phyloP scores from a whole-genome alignment of 2,113 vertebrate species.

The Cochlearius cochlearius region DNA sequence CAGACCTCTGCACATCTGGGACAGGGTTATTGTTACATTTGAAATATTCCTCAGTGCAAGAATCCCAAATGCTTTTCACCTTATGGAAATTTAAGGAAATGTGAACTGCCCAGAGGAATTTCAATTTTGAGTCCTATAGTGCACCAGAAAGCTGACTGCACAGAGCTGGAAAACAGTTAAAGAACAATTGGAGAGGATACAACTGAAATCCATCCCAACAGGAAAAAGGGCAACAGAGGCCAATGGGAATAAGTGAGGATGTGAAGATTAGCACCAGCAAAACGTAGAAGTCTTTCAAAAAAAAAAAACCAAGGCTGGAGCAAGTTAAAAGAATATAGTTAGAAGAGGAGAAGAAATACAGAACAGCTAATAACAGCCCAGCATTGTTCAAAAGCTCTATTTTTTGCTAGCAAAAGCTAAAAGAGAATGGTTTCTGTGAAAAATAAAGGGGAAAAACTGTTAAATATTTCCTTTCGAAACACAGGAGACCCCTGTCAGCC shows the following conservation, averaged over 20 bases:
- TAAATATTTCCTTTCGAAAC: neutral
- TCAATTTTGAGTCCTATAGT: neutral
- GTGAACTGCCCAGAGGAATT: constrained; percentile 22
- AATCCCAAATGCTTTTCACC: neutral
- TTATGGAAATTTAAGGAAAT: constrained; percentile 12
- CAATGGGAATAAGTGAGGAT: constrained; percentile 20
- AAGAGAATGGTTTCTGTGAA: neutral
- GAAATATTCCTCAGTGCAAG: neutral
- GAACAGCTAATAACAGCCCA: neutral
- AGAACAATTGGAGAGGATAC: constrained; percentile 7
- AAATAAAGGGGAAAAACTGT: neutral
- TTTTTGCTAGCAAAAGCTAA: neutral
- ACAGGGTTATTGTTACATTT: neutral
- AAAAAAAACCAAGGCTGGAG: neutral
- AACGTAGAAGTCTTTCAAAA: neutral
- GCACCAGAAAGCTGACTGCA: constrained; percentile 16
- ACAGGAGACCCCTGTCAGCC: neutral
- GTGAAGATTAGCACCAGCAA: constrained; percentile 44
- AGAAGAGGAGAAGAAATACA: neutral
- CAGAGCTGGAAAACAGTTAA: constrained; percentile 10
- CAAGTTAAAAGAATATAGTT: neutral
- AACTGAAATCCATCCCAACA: constrained; percentile 28
- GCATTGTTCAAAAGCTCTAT: neutral
- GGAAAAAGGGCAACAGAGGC: neutral
- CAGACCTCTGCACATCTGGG: neutral